Base-by-base conservation (phyloP, 2,113 vertebrate genomes). In the Hipposideros armiger region DNA sequence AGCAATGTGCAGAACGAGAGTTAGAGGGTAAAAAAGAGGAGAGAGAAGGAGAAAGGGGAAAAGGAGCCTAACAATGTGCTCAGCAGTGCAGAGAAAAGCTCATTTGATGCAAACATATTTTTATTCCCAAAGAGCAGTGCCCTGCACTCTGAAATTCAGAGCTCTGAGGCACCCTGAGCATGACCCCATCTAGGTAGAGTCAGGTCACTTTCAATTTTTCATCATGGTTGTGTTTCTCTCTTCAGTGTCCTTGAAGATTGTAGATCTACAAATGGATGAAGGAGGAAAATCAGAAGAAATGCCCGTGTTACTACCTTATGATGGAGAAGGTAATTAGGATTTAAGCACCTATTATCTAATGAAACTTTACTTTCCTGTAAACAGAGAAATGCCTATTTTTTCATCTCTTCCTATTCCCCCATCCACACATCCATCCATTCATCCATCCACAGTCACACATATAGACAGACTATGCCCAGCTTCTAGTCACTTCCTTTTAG, bases 311-410 rank as follows among this genome's bases (percentile, higher is more conserved):
- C 30, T 80, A 36, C 26, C 56, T 80, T 80, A 73, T 17, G 30
- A 81, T 81, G 17, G 4, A 67, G 58, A 94, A 42, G 87, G 91
- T 96, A 96, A 90, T 90, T 80, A 17, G 42, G 40, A 67, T 52
- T 86, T 30, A 87, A 60, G 82, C 81, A 67, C 24, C 11, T 62
- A 1, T 69, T 76, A 47, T 54, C 52, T 84, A 54, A 19, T 64
- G 50, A 66, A 72, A 73, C 40, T 73, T 73, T 64, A 36, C 30
- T 73, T 93, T 93, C 26, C 17, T 56, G 32, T 80, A 45, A 66
- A 66, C 22, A 66, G 13, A 70, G 32, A 70, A 70, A 69, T 20
- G 76, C 19, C 17, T 72, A 15, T 47, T 85, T 19, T 91, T 70
- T 70, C 73, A 62, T 40, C n/a, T 32, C 3, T 7, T 2, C 28